phyloP scores from a whole-genome alignment of 2,888 invertebrate species.

The Fragum whitleyi region DNA sequence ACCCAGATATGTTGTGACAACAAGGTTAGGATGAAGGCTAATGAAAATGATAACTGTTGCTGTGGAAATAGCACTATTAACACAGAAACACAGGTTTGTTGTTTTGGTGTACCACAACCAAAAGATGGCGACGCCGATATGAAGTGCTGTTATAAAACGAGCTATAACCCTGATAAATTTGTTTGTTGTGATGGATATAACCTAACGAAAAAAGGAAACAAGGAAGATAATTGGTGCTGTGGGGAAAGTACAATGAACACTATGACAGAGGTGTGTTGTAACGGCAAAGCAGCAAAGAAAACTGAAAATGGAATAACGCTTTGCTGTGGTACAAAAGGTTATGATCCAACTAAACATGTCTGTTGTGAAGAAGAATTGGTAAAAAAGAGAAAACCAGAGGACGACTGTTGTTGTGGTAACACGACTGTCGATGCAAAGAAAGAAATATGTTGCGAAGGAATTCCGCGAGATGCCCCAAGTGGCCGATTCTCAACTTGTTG shows the following conservation, averaged over 20 bases:
- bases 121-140: conserved; percentile 40
- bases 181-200: conserved; percentile 52
- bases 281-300: conserved; percentile 47
- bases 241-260: conserved; percentile 52
- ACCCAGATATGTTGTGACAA: conserved; percentile 46
- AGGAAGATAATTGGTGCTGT: conserved; percentile 58
- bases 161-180: conserved; percentile 50
- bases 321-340: conserved; percentile 53
- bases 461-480: conserved; percentile 27
- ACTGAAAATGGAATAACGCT: conserved; percentile 28
- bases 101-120: conserved; percentile 49
- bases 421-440: conserved; percentile 50
- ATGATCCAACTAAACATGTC: conserved; percentile 35
- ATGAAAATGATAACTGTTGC: conserved; percentile 44
- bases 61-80: conserved; percentile 46
- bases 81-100: conserved; percentile 40
- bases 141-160: conserved; percentile 45
- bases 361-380: conserved; percentile 48
- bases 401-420: conserved; percentile 56
- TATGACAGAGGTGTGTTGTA: conserved; percentile 49
- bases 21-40: conserved; percentile 28
- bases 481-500: conserved; percentile 53
- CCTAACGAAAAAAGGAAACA: conserved; percentile 38
- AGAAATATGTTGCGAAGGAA: conserved; percentile 59
- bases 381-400: conserved; percentile 41